Percentiles rank a stretch among this genome's conserved stretches.
Conservation (phyloP, 1,140 invertebrate genomes). For the Euschistus heros region DNA sequence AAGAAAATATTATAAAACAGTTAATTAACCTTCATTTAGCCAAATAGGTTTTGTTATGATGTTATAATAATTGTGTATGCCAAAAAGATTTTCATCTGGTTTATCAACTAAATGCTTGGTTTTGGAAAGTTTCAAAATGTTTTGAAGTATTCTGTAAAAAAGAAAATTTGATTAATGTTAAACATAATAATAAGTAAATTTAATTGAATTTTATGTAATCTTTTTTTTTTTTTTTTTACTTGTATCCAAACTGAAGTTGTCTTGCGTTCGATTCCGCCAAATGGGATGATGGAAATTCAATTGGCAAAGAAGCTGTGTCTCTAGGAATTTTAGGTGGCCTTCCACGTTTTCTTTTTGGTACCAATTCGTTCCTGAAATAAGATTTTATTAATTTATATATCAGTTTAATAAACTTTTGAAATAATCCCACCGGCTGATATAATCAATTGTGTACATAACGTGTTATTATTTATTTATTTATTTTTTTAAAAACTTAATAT, state of each 20-base stretch:
- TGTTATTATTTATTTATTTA: too few species aligned
- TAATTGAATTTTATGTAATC: too few species aligned
- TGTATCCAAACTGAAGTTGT: conserved; percentile 11
- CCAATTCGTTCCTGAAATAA: too few species aligned
- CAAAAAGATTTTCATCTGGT: conserved; percentile 22
- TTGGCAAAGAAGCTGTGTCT: not conserved
- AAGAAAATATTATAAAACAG: not conserved
- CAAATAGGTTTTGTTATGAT: conserved; percentile 29
- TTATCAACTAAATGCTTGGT: conserved; percentile 23
- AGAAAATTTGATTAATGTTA: not conserved
- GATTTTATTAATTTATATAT: too few species aligned
- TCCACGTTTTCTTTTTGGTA: conserved; percentile 2
- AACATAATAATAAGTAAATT: not conserved
- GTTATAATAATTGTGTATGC: conserved; percentile 25
- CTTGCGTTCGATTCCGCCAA: conserved; percentile 3
- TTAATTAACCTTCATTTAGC: conserved; percentile 24
- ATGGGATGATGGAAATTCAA: conserved; percentile 1
- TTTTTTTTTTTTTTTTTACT: not conserved
- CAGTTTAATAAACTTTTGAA: too few species aligned
- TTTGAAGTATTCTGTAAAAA: conserved; percentile 25
- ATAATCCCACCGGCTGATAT: too few species aligned
- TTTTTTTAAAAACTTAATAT: too few species aligned
- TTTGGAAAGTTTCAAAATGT: conserved; percentile 16
- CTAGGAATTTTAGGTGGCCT: not conserved
- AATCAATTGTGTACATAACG: too few species aligned